A percentile compares a stretch with the other conserved stretches of the same genome.
These are phyloP conservation scores for Lepetodrilus schrolli DNA, from an alignment of 2,888 invertebrate species.

Conservation along the genomic window DNA sequence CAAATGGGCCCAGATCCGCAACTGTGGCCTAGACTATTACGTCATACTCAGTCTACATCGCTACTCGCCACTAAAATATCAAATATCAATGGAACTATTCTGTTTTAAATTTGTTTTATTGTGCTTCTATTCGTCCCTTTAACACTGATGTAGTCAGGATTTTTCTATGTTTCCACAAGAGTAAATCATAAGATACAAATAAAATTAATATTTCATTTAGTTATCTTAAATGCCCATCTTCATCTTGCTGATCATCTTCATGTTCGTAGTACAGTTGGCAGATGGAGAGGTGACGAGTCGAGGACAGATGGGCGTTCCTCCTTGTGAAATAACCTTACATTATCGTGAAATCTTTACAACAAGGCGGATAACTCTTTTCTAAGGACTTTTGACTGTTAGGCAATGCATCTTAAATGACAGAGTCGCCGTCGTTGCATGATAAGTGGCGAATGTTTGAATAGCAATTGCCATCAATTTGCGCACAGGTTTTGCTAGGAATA, in stretches of 20 bases:
- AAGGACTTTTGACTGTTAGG: slow-evolving; percentile 19
- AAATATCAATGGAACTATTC: too few species aligned
- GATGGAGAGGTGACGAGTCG: not conserved
- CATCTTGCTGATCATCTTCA: too few species aligned
- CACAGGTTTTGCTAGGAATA: slow-evolving; percentile 15
- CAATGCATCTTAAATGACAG: slow-evolving; percentile 22
- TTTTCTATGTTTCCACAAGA: too few species aligned
- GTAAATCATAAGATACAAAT: not conserved
- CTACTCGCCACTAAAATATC: too few species aligned
- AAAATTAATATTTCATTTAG: not conserved
- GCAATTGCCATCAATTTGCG: slow-evolving; percentile 15
- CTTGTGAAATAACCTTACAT: slow-evolving; percentile 31
- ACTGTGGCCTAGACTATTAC: too few species aligned
- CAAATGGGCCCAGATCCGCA: too few species aligned
- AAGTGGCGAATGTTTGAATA: not conserved
- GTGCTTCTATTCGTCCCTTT: too few species aligned
- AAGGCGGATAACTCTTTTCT: not conserved
- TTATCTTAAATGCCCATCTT: too few species aligned
- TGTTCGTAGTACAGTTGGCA: not conserved
- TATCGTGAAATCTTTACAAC: not conserved
- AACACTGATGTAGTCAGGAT: too few species aligned
- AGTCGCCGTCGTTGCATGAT: not conserved
- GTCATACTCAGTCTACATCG: too few species aligned
- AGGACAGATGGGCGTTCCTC: slow-evolving; percentile 19
- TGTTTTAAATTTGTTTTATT: too few species aligned